Base-by-base conservation (phyloP, 2,797 vertebrate species). In the Ctenopoma kingsleyae region DNA sequence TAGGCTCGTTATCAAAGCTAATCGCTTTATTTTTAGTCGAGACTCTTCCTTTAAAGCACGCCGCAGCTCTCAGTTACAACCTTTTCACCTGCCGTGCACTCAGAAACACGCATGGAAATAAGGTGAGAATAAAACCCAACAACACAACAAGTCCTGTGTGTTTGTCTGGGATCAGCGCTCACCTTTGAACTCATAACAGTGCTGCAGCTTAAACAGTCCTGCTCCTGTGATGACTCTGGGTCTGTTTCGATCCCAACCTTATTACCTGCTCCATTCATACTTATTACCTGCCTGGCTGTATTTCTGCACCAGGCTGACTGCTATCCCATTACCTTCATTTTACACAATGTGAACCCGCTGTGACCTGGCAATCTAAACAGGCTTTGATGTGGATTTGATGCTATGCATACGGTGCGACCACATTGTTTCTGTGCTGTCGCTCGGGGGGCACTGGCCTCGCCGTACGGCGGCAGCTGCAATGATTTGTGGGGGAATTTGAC, bases 401-500 rank as follows among this genome's bases (percentile, higher is more conserved):
- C 80, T 40, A 41, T 78, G 84, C 88, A 79, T 87, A 86, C 64
- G 77, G 40, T 67, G 78, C 52, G 84, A 78, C 85, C 90, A 74
- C 83, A 78, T 88, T 91, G 91, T 91, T 91, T 89, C 81, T 73
- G 76, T 66, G 82, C 83, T 69, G 88, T 85, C 71, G 68, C 83
- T 86, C 62, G 8, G 64, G 74, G 78, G 83, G 83, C 53, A 6
- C 35, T 56, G 83, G 84, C 84, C 87, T 68, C 64, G 16, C 47
- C 47, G 46, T 51, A 44, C 57, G 22, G 64, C 82, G 76, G 76
- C 78, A 65, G 85, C 83, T 79, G 86, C 80, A 47, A 73, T 92
- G 88, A 91, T 91, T 92, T 90, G 86, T 91, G 78, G 89, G 81
- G 84, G 89, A 90, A 90, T 91, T 86, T 90, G 89, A 91, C 84